Evolutionary conservation across 2,888 invertebrate genomes (phyloP).

Genomic region (Noctuana brunneofusca): DNA sequence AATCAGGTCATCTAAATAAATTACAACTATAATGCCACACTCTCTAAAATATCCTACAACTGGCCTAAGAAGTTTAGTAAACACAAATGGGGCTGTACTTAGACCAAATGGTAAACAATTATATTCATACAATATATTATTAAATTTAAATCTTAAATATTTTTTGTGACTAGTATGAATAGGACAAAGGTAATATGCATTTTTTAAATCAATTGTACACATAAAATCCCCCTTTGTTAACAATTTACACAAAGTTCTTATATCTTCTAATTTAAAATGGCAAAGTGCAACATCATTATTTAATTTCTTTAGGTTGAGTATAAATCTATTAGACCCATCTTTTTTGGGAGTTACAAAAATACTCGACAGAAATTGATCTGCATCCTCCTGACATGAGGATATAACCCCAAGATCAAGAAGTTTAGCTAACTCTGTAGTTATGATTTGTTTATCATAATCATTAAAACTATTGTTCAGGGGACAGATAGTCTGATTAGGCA

Average conservation of each 20-base stretch:
- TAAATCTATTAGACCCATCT: not conserved
- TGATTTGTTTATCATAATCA: not conserved
- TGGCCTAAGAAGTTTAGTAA: slow-evolving; percentile 2
- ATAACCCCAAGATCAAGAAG: not conserved
- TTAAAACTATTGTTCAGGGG: not conserved
- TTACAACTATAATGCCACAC: not conserved
- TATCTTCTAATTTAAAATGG: not conserved
- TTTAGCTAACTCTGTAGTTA: not conserved
- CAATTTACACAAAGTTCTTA: not conserved
- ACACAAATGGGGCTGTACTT: slow-evolving; percentile 4
- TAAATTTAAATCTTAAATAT: not conserved
- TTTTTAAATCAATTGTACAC: not conserved
- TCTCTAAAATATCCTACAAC: not conserved
- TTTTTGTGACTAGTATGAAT: not conserved
- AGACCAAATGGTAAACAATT: not conserved
- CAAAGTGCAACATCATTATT: not conserved
- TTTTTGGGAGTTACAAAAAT: not conserved
- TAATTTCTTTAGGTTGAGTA: not conserved
- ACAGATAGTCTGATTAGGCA: not conserved
- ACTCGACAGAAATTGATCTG: not conserved
- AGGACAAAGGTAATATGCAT: not conserved
- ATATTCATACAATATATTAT: not conserved
- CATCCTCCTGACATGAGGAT: not conserved
- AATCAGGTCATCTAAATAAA: not conserved
- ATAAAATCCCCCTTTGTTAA: not conserved